Conservation (phyloP, 1,140 invertebrate species). For the Saxidomus purpurata region DNA sequence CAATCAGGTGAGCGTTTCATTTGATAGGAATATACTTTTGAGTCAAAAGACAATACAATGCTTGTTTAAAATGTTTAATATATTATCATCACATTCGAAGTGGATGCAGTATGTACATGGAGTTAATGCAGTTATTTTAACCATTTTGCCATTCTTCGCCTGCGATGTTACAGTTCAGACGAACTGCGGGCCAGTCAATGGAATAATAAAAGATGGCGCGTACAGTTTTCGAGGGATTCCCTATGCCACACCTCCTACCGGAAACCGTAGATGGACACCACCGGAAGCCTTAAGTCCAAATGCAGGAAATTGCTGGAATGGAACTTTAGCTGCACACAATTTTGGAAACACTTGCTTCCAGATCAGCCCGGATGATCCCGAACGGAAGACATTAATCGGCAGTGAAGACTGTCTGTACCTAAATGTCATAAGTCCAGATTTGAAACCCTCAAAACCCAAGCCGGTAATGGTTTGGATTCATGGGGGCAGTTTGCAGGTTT, state of each 20-base stretch:
- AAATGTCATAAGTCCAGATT: conserved; percentile 73
- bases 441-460: conserved; percentile 25
- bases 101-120: too few relatives aligned
- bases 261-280: conserved; percentile 89
- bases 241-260: conserved; percentile 92
- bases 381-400: conserved; percentile 41
- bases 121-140: neutral
- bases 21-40: too few relatives aligned
- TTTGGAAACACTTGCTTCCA: conserved; percentile 66
- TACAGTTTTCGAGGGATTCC: conserved; percentile 95
- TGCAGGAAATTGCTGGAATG: conserved; percentile 40
- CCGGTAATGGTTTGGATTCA: conserved; percentile 93
- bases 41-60: too few relatives aligned
- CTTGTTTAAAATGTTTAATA: too few relatives aligned
- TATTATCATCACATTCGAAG: too few relatives aligned
- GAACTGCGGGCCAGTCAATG: conserved; percentile 58
- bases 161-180: conserved; percentile 29
- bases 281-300: conserved; percentile 87
- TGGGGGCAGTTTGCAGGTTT: conserved; percentile 90
- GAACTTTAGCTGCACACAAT: conserved; percentile 16
- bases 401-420: conserved; percentile 79
- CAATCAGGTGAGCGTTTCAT: too few relatives aligned
- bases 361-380: conserved; percentile 35
- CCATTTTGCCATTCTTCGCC: too few relatives aligned
- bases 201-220: conserved; percentile 88